phyloP scores from a whole-genome alignment of 2,888 invertebrate species.

The Nebria brevicollis region DNA sequence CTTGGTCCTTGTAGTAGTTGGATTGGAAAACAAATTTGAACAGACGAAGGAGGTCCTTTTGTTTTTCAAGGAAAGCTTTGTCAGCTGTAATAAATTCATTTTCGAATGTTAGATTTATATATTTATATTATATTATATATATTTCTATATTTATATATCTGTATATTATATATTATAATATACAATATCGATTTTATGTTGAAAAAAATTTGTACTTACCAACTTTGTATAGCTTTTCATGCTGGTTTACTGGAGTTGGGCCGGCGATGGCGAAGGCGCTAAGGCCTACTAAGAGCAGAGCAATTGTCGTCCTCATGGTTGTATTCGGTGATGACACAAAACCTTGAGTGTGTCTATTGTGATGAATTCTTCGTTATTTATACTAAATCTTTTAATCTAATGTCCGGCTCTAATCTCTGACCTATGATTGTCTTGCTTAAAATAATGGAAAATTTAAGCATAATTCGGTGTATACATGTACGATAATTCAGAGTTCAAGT shows the following conservation, averaged over 20 bases:
- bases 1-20: slow-evolving; percentile 65
- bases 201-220: slow-evolving; percentile 56
- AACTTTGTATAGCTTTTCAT: slow-evolving; percentile 55
- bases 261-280: slow-evolving; percentile 57
- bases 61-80: slow-evolving; percentile 23
- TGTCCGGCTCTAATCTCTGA: slow-evolving; percentile 5
- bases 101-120: slow-evolving; percentile 55
- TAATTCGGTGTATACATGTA: background rate
- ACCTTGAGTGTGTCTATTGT: slow-evolving; percentile 22
- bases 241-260: slow-evolving; percentile 56
- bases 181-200: background rate
- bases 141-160: no score
- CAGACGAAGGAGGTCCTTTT: slow-evolving; percentile 67
- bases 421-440: background rate
- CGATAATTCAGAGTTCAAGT: background rate
- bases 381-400: background rate
- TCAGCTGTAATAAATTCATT: slow-evolving; percentile 15
- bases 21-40: slow-evolving; percentile 73
- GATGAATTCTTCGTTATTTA: background rate
- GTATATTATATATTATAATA: background rate
- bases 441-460: background rate
- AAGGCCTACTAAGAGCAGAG: slow-evolving; percentile 46
- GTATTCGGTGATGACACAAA: slow-evolving; percentile 37
- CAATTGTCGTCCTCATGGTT: slow-evolving; percentile 48
- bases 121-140: no score